phyloP scores from a whole-genome alignment of 2,888 invertebrate species.

The Meghimatium bilineatum region DNA sequence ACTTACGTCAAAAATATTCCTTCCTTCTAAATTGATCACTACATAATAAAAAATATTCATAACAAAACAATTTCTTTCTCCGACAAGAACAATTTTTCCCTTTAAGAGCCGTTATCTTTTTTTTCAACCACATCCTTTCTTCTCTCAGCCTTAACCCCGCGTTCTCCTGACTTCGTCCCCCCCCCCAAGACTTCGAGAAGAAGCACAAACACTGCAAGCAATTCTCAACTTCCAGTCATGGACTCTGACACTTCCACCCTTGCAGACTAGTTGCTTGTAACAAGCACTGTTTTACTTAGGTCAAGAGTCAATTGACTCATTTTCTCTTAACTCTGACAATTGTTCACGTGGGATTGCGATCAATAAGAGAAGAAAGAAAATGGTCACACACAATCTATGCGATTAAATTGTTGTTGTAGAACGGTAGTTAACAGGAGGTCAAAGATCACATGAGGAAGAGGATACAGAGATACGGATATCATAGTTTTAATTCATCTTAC shows the following conservation, averaged over 20 bases:
- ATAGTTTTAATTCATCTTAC: no score
- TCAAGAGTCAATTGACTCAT: conserved; percentile 34
- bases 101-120: no score
- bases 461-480: no score
- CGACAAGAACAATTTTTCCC: no score
- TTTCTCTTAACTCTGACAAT: not conserved
- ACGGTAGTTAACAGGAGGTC: no score
- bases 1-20: no score
- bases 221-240: not conserved
- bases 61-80: no score
- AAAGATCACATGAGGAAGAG: no score
- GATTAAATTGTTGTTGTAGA: no score
- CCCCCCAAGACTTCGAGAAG: not conserved
- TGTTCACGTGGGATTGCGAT: conserved; percentile 20
- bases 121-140: no score
- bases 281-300: conserved; percentile 20
- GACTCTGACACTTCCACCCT: not conserved
- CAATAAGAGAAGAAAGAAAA: not conserved
- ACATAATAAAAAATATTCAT: no score
- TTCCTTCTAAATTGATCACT: no score
- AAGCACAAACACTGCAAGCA: not conserved
- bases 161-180: not conserved
- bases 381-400: not conserved
- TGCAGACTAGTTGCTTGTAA: not conserved
- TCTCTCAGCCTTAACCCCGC: not conserved